These are phyloP conservation scores for Cyrtodaria siliqua DNA, from an alignment of 2,888 invertebrate species.

Conservation along the genomic window DNA sequence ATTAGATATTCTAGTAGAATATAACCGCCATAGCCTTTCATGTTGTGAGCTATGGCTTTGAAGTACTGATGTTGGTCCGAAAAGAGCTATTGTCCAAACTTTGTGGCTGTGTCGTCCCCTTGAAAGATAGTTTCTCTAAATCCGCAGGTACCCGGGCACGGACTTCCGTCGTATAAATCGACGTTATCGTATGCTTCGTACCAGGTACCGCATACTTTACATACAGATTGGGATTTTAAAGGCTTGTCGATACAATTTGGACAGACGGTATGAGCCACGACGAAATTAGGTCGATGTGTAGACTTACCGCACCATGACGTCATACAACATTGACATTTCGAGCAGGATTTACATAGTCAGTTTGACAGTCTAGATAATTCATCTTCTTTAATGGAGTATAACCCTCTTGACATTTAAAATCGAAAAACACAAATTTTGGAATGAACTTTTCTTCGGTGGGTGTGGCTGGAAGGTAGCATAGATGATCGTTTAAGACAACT, in stretches of 20 bases:
- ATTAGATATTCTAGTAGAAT: no score
- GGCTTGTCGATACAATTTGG: conserved; percentile 14
- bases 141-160: conserved; percentile 44
- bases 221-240: conserved; percentile 13
- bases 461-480: conserved; percentile 31
- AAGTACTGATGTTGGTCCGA: conserved; percentile 18
- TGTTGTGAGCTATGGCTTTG: conserved; percentile 28
- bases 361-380: conserved; percentile 28
- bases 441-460: conserved; percentile 14
- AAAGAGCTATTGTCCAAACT: conserved; percentile 42
- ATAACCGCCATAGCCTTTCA: no score
- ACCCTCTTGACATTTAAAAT: conserved; percentile 41
- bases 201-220: conserved; percentile 19
- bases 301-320: conserved; percentile 28
- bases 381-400: conserved; percentile 18
- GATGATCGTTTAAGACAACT: conserved; percentile 26
- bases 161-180: conserved; percentile 5
- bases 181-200: conserved; percentile 9
- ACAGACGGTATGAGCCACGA: conserved; percentile 27
- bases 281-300: conserved; percentile 31
- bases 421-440: conserved; percentile 29
- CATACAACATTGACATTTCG: conserved; percentile 13
- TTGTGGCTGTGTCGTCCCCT: conserved; percentile 20
- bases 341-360: conserved; percentile 16
- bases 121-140: conserved; percentile 37